Conservation (phyloP, 2,888 invertebrate genomes). For the Plusia festucae region DNA sequence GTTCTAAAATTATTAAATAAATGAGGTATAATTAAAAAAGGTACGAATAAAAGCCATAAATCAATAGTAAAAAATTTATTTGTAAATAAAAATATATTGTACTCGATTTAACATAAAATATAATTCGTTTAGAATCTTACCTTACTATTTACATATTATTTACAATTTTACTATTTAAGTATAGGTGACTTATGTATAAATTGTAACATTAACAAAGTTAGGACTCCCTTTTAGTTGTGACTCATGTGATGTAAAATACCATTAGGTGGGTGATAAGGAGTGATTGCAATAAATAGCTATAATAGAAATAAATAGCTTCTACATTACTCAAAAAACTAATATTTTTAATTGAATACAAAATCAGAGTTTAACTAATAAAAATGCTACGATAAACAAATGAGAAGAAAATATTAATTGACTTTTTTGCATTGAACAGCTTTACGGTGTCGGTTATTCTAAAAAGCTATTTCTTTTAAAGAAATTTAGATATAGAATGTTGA, state of each 20-base stretch:
- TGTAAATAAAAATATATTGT: slow-evolving; percentile 82
- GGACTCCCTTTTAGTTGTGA: background rate
- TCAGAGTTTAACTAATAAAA: background rate
- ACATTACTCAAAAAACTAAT: background rate
- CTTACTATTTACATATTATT: slow-evolving; percentile 43
- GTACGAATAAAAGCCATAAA: slow-evolving; percentile 23
- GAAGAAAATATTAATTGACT: too few relatives aligned
- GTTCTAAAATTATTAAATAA: too few relatives aligned
- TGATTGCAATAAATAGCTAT: too few relatives aligned
- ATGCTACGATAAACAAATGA: too few relatives aligned
- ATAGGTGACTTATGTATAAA: slow-evolving; percentile 3
- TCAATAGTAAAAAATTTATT: slow-evolving; percentile 79
- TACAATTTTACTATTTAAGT: slow-evolving; percentile 29
- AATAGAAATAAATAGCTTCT: background rate
- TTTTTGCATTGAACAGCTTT: too few relatives aligned
- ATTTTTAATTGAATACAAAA: too few relatives aligned
- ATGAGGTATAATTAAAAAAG: too few relatives aligned
- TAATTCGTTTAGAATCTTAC: slow-evolving; percentile 69
- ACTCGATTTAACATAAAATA: slow-evolving; percentile 78
- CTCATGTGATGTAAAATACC: background rate
- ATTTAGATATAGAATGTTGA: background rate
- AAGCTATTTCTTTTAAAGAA: too few relatives aligned
- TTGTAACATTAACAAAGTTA: slow-evolving; percentile 8
- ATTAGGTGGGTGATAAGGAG: too few relatives aligned
- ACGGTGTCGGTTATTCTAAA: too few relatives aligned